Percentiles rank a stretch among this genome's conserved stretches.
Conservation (phyloP, 2,888 invertebrate species). For the Drosophila nigritarsus region DNA sequence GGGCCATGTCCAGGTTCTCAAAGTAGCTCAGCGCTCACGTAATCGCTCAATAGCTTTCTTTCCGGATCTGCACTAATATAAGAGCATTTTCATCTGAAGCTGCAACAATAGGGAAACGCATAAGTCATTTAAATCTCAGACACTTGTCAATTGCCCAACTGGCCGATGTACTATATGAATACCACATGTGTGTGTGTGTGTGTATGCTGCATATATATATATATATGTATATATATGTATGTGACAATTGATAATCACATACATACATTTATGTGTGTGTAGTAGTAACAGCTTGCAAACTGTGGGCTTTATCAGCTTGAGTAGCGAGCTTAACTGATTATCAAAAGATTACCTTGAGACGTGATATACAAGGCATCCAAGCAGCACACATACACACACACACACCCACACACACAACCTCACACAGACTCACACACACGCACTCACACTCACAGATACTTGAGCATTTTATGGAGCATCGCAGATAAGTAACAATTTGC, state of each 20-base stretch:
- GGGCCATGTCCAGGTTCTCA: slow-evolving; percentile 61
- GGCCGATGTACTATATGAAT: slow-evolving; percentile 9
- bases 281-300: not conserved
- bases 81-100: slow-evolving; percentile 40
- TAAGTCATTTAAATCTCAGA: slow-evolving; percentile 39
- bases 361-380: slow-evolving; percentile 53
- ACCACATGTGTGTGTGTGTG: not conserved
- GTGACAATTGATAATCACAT: slow-evolving; percentile 35
- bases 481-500: slow-evolving; percentile 64
- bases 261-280: slow-evolving; percentile 2
- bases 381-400: not conserved
- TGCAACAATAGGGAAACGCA: slow-evolving; percentile 14
- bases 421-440: slow-evolving; percentile 6
- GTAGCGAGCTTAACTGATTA: slow-evolving; percentile 54
- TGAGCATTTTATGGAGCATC: slow-evolving; percentile 58
- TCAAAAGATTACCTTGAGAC: slow-evolving; percentile 71
- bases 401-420: not conserved
- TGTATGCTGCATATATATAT: not conserved
- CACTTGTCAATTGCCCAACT: slow-evolving; percentile 26
- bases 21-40: slow-evolving; percentile 9
- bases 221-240: slow-evolving; percentile 10
- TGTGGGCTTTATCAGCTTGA: slow-evolving; percentile 38
- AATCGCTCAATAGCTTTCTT: not conserved
- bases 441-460: slow-evolving; percentile 8
- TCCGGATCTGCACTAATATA: slow-evolving; percentile 12